These are phyloP conservation scores for Sialia sialis DNA, from an alignment of 2,113 vertebrate genomes.

Conservation along the genomic window DNA sequence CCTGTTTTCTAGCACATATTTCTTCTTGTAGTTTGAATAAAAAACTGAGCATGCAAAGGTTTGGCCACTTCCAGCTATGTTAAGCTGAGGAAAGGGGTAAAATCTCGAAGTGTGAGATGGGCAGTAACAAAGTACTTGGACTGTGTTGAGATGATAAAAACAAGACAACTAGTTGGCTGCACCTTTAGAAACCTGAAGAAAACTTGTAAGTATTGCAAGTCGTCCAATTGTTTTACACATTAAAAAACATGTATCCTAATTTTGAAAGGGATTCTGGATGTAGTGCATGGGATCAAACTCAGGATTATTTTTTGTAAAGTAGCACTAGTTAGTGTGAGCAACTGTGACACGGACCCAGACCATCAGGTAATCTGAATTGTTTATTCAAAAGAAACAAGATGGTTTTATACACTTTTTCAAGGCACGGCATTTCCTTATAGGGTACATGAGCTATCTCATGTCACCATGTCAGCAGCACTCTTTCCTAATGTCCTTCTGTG, in stretches of 20 bases:
- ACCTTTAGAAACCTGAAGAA: background rate
- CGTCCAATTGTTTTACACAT: background rate
- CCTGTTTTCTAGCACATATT: background rate
- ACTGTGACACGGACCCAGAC: background rate
- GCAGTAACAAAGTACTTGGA: background rate
- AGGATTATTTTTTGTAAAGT: background rate
- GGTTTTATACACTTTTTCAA: background rate
- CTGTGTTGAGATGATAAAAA: background rate
- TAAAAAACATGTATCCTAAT: background rate
- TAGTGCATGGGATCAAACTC: background rate
- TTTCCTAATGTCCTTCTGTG: background rate
- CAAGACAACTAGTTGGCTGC: background rate
- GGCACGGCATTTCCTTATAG: no score
- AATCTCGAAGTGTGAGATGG: background rate
- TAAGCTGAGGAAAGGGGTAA: background rate
- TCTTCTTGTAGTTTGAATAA: background rate
- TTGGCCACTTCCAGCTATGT: fast-evolving
- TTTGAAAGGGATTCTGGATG: background rate
- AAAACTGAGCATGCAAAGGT: background rate
- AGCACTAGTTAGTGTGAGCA: background rate
- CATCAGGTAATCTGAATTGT: background rate
- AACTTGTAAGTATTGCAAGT: background rate
- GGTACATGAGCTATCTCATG: fast-evolving
- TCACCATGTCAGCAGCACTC: fast-evolving
- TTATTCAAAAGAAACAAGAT: fast-evolving